Base-by-base conservation (phyloP, 1,140 invertebrate genomes). In the Elymnias hypermnestra region DNA sequence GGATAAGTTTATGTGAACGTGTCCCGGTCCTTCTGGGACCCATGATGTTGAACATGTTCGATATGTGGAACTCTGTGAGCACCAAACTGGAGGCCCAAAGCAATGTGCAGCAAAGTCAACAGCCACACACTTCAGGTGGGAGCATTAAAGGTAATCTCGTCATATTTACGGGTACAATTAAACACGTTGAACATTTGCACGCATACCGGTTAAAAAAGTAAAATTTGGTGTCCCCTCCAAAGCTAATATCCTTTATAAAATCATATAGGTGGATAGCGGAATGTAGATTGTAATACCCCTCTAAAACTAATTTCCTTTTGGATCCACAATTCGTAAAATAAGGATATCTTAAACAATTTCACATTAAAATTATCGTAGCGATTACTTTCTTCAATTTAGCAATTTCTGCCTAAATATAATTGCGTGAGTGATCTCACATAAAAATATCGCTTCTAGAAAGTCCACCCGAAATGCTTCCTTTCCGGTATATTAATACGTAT, bases 51-150 rank as follows among this genome's bases (percentile, higher is more conserved):
- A 93, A 92, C 86, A 94, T 94, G 93, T 94, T 94, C 88, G 92
- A 94, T 87, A 94, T 94, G 92, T 94, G 93, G 93, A 94, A 92
- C 88, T 92, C 91, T 87, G 92, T 94, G 73, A 92, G 89, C 87
- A 92, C 91, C 67, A 94, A 94, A 88, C 77, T 94, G 89, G 92
- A 94, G 88, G 88, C 90, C 56, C 90, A 91, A 75, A 87, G 86
- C 56, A 89, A 91, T 72, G 88, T 87, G 54, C 91, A 92, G 75
- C 88, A 88, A 56, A 87, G 70, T 58, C 92, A 93, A 72, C 91
- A 91, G 61, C 91, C 91, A 33, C 91, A 92, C 75, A 92, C 91
- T 39, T 93, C 92, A 72, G 93, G 92, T 87, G 93, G 93, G 88
- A 93, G 92, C 82, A 94, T 94, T 74, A 94, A 94, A 94, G 92